Evolutionary conservation across 35 echinoderm and acorn worm species (phyloP).

Genomic region (Ophiothrix spiculata): DNA sequence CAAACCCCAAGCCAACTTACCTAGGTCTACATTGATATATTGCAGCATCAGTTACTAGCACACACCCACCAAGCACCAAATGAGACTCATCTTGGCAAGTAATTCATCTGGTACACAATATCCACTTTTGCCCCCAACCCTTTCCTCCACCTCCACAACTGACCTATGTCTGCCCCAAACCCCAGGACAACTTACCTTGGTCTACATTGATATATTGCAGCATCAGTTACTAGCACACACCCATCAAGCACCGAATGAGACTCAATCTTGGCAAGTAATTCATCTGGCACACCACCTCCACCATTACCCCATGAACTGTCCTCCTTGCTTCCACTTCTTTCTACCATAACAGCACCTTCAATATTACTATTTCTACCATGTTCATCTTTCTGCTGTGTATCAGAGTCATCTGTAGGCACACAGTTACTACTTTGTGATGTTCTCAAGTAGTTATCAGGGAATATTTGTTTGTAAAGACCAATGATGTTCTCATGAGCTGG

Average conservation of each 20-base stretch:
- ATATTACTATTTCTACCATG: not conserved
- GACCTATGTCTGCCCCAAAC: too few relatives aligned
- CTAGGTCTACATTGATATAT: too few relatives aligned
- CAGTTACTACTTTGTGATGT: constrained; percentile 7
- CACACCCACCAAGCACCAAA: too few relatives aligned
- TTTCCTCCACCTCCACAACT: too few relatives aligned
- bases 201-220: constrained; percentile 56
- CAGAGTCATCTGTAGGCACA: too few relatives aligned
- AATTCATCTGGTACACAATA: too few relatives aligned
- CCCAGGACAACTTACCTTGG: constrained; percentile 24
- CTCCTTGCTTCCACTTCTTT: not conserved
- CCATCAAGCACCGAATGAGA: constrained; percentile 42
- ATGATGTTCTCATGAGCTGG: constrained; percentile 41
- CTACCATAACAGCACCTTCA: too few relatives aligned
- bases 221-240: constrained; percentile 45
- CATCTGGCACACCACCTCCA: not conserved
- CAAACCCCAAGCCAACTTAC: too few relatives aligned
- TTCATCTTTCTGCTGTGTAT: not conserved
- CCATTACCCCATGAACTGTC: too few relatives aligned
- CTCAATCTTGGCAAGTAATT: not conserved
- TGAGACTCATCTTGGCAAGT: too few relatives aligned
- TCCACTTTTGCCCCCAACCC: too few relatives aligned
- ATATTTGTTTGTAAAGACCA: constrained; percentile 38
- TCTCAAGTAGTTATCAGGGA: constrained; percentile 1
- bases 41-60: too few relatives aligned